These are phyloP conservation scores for Agrotis segetum DNA, from an alignment of 2,888 invertebrate species.

Conservation along the genomic window DNA sequence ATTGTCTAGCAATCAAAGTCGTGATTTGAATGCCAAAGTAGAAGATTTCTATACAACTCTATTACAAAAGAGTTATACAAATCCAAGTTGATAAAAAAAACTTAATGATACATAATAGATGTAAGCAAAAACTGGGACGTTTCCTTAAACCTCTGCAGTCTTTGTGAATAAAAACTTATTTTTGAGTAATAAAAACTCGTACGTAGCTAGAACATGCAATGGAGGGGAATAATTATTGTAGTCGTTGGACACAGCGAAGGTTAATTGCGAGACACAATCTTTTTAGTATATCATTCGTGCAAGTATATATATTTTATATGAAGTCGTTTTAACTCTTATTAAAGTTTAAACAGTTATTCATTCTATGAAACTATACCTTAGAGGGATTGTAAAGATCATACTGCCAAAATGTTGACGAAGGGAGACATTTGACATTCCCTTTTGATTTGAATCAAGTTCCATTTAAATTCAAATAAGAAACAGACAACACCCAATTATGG, in stretches of 20 bases:
- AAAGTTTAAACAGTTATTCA: constrained; percentile 9
- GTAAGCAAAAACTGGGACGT: constrained; percentile 36
- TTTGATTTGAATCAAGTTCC: constrained; percentile 10
- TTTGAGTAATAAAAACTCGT: constrained; percentile 34
- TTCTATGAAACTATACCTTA: neutral
- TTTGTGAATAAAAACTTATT: constrained; percentile 39
- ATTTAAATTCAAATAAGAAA: constrained; percentile 57
- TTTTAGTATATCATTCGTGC: constrained; percentile 51
- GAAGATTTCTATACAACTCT: neutral
- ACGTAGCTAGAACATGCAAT: constrained; percentile 30
- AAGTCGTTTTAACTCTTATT: constrained; percentile 18
- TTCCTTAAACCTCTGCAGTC: constrained; percentile 31
- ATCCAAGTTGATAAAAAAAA: constrained; percentile 32
- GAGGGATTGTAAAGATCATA: neutral
- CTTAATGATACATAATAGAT: constrained; percentile 40
- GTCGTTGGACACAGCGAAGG: constrained; percentile 54
- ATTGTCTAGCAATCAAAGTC: neutral
- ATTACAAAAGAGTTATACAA: constrained; percentile 25
- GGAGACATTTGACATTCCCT: constrained; percentile 16
- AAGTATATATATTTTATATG: constrained; percentile 8
- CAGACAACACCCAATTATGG: constrained; percentile 41
- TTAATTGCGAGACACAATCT: constrained; percentile 58
- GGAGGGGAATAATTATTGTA: constrained; percentile 57
- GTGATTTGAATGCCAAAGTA: neutral
- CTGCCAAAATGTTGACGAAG: neutral